These are phyloP conservation scores for Microctonus aethiopoides DNA, from an alignment of 2,888 invertebrate species.

Conservation along the genomic window DNA sequence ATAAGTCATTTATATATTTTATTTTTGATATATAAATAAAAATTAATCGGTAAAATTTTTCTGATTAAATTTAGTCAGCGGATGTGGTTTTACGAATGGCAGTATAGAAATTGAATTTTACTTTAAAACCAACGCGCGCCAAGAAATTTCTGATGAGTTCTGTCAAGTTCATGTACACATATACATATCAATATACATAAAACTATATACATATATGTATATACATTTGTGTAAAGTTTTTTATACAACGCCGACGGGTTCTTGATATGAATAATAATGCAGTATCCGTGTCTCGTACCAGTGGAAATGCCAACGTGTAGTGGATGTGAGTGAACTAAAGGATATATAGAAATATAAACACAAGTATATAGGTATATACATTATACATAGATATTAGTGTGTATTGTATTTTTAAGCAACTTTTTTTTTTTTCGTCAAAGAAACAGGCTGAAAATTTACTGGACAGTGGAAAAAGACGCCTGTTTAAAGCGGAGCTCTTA, in stretches of 20 bases:
- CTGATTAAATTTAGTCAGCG: background rate
- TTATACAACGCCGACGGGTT: constrained; percentile 26
- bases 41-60: background rate
- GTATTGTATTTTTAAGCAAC: background rate
- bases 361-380: background rate
- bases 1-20: too few species aligned
- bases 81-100: constrained; percentile 20
- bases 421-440: too few species aligned
- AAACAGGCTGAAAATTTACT: too few species aligned
- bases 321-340: constrained; percentile 5
- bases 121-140: background rate
- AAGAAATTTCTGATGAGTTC: constrained; percentile 32
- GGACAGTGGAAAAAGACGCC: too few species aligned
- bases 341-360: constrained; percentile 5
- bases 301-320: constrained; percentile 13
- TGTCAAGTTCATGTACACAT: background rate
- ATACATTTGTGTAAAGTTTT: constrained; percentile 1
- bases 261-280: constrained; percentile 42
- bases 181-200: too few species aligned
- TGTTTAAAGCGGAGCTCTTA: too few species aligned
- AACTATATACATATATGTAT: too few species aligned
- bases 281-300: constrained; percentile 18
- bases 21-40: background rate
- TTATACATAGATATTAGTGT: background rate
- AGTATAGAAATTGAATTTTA: constrained; percentile 20